phyloP scores from a whole-genome alignment of 2,113 vertebrate genomes.

The Oreochromis niloticus region DNA sequence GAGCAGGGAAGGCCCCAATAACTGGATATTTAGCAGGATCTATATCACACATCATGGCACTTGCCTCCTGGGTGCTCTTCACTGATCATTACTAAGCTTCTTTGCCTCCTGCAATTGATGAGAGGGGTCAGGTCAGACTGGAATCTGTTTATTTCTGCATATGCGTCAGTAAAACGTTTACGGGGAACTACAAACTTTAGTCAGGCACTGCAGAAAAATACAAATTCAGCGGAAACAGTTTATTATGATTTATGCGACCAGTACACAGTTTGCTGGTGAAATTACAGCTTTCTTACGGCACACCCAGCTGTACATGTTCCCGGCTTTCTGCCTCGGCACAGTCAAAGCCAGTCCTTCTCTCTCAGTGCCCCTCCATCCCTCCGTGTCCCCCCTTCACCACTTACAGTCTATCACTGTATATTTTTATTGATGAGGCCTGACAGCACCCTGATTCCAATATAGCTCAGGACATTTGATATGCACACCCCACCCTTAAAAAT shows the following conservation, averaged over 20 bases:
- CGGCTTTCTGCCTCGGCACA: neutral
- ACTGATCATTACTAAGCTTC: neutral
- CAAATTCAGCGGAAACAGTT: neutral
- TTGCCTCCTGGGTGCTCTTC: slow-evolving; percentile 2
- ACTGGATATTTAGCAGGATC: slow-evolving; percentile 10
- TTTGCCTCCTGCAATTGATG: neutral
- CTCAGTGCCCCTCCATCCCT: neutral
- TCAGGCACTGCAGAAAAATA: neutral
- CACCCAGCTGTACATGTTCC: slow-evolving; percentile 14
- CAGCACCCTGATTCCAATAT: slow-evolving; percentile 60
- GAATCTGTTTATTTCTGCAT: neutral
- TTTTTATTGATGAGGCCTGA: slow-evolving; percentile 65
- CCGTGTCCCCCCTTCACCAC: slow-evolving; percentile 33
- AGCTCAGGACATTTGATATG: slow-evolving; percentile 60
- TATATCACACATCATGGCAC: slow-evolving; percentile 27
- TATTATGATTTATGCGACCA: slow-evolving; percentile 29
- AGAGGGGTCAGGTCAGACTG: neutral
- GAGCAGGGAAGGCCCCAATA: neutral
- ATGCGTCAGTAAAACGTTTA: neutral
- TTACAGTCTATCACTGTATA: slow-evolving; percentile 53
- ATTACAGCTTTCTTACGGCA: slow-evolving; percentile 28
- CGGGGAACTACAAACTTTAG: neutral
- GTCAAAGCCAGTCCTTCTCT: slow-evolving; percentile 2
- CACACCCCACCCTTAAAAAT: slow-evolving; percentile 46
- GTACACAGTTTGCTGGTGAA: slow-evolving; percentile 16